These are phyloP conservation scores for Amphilophus citrinellus DNA, from an alignment of 2,113 vertebrate species.

Conservation along the genomic window DNA sequence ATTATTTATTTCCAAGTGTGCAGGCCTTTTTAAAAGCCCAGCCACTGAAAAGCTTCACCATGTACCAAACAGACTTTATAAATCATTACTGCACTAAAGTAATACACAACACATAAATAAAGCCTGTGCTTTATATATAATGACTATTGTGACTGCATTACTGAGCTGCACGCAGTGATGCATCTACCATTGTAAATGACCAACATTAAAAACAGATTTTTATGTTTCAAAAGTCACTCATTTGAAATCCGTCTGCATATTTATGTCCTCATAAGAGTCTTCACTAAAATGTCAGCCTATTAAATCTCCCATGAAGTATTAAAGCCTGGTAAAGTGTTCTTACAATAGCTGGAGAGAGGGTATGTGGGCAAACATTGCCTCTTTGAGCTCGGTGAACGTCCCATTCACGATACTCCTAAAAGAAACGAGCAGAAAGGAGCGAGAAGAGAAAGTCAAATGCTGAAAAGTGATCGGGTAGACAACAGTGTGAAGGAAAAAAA, in stretches of 20 bases:
- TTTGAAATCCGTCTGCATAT: neutral
- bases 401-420: conserved; percentile 96
- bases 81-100: neutral
- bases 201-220: neutral
- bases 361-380: conserved; percentile 95
- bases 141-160: neutral
- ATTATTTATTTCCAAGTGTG: conserved; percentile 32
- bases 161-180: neutral
- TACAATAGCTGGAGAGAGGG: conserved; percentile 95
- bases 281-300: neutral
- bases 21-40: conserved; percentile 7
- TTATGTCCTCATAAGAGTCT: neutral
- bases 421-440: neutral
- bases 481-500: neutral
- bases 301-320: neutral
- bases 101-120: neutral
- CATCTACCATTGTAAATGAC: neutral
- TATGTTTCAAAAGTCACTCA: neutral
- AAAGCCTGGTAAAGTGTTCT: conserved; percentile 66
- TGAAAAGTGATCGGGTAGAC: neutral
- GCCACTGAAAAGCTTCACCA: neutral
- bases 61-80: neutral
- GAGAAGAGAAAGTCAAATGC: neutral
- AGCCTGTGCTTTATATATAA: neutral
- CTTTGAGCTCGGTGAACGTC: conserved; percentile 94